Percentiles rank a stretch among this genome's conserved stretches.
phyloP scores from a whole-genome alignment of 2,888 invertebrate species.

The Hecatera dysodea region DNA sequence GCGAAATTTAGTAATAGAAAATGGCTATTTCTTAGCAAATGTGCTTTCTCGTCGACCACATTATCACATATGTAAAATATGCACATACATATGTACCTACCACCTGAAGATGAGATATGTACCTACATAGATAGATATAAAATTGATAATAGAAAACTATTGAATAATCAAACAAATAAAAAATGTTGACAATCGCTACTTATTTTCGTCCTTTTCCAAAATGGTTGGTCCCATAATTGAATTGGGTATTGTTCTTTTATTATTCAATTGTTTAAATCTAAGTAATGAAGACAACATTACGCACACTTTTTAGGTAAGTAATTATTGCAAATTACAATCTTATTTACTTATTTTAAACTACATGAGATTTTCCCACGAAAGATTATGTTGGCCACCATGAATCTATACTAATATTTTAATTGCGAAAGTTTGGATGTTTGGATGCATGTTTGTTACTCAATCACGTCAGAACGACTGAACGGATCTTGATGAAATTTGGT shows the following conservation, averaged over 20 bases:
- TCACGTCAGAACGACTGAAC: too few relatives aligned
- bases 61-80: neutral
- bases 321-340: neutral
- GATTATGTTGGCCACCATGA: neutral
- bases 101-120: neutral
- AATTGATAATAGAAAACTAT: neutral
- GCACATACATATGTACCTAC: too few relatives aligned
- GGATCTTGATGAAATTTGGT: too few relatives aligned
- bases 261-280: constrained; percentile 13
- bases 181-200: constrained; percentile 25
- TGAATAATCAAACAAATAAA: neutral
- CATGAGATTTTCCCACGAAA: constrained; percentile 5
- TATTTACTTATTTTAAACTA: neutral
- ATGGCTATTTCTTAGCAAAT: neutral
- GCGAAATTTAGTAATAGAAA: neutral
- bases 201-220: neutral
- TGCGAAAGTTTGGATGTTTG: too few relatives aligned
- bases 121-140: too few relatives aligned
- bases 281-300: too few relatives aligned
- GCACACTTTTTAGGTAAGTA: neutral
- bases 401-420: too few relatives aligned
- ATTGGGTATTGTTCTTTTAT: neutral
- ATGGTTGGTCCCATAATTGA: neutral
- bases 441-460: too few relatives aligned
- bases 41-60: neutral